Evolutionary conservation across 2,113 vertebrate species (phyloP).

Genomic region (Isurus oxyrinchus): DNA sequence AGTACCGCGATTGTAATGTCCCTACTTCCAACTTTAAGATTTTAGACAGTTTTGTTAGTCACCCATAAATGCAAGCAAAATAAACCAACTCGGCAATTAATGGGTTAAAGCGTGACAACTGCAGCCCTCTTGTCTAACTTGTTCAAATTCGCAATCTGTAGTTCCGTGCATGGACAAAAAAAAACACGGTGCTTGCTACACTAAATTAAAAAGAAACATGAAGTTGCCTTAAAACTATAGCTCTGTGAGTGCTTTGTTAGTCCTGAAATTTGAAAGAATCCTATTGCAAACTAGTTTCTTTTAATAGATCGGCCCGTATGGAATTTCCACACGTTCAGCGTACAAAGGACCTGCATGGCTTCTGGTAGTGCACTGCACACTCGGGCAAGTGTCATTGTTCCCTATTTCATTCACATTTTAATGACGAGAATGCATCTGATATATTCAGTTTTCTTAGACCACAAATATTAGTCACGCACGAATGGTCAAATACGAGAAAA

Average conservation of each 20-base stretch:
- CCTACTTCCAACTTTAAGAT: neutral
- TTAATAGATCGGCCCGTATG: neutral
- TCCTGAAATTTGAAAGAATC: constrained; percentile 20
- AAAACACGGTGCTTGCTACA: neutral
- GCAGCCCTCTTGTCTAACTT: neutral
- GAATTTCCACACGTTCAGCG: neutral
- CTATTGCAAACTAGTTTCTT: neutral
- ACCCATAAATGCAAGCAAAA: neutral
- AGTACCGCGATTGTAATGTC: neutral
- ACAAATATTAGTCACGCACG: neutral
- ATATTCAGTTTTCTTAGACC: neutral
- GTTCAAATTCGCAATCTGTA: neutral
- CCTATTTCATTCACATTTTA: constrained; percentile 11
- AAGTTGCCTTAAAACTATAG: neutral
- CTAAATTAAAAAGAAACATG: neutral
- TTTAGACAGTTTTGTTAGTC: constrained; percentile 10
- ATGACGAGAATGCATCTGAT: neutral
- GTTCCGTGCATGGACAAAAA: neutral
- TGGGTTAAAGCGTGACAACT: neutral
- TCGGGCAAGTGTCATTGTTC: constrained; percentile 10
- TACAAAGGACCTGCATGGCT: constrained; percentile 1
- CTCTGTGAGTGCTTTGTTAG: neutral
- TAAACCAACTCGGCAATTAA: neutral
- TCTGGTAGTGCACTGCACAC: neutral
- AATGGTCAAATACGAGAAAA: neutral